These are phyloP conservation scores for Oncopodura yosiiana DNA, from an alignment of 1,140 invertebrate genomes.

Conservation along the genomic window DNA sequence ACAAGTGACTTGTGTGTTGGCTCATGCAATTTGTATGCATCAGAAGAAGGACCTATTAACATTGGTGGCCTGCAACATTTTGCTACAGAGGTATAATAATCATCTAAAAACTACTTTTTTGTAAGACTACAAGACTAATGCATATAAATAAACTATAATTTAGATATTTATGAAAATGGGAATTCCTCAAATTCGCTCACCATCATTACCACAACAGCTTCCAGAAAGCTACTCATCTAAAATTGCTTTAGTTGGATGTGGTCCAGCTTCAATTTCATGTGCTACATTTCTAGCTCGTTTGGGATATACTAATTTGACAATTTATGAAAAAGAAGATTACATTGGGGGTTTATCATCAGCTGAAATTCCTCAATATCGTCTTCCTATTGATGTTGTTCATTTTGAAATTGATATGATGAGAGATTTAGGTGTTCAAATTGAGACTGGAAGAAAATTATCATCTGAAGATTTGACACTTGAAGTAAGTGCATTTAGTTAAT, in stretches of 20 bases:
- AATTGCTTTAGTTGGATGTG: conserved; percentile 85
- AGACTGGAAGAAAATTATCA: conserved; percentile 52
- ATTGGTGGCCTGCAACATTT: conserved; percentile 97
- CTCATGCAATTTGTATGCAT: conserved; percentile 88
- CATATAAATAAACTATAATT: not conserved
- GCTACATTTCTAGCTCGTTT: conserved; percentile 87
- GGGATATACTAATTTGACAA: conserved; percentile 81
- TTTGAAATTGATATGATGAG: conserved; percentile 87
- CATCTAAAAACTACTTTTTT: not conserved
- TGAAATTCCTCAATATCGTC: conserved; percentile 93
- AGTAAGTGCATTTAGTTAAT: conserved; percentile 41
- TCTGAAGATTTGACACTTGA: conserved; percentile 59
- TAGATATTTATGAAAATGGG: conserved; percentile 89
- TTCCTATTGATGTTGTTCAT: conserved; percentile 83
- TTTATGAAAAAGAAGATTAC: conserved; percentile 82
- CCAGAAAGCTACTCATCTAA: conserved; percentile 54
- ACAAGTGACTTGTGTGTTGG: conserved; percentile 97
- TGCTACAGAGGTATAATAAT: conserved; percentile 70
- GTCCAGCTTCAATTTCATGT: conserved; percentile 93
- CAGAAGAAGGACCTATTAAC: conserved; percentile 95
- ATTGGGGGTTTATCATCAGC: conserved; percentile 83
- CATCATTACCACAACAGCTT: conserved; percentile 45
- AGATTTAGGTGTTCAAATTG: conserved; percentile 84
- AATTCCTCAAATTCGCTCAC: conserved; percentile 71
- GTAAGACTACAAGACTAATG: conserved; percentile 9